phyloP scores from a whole-genome alignment of 2,888 invertebrate species.

The Agrypnus murinus region DNA sequence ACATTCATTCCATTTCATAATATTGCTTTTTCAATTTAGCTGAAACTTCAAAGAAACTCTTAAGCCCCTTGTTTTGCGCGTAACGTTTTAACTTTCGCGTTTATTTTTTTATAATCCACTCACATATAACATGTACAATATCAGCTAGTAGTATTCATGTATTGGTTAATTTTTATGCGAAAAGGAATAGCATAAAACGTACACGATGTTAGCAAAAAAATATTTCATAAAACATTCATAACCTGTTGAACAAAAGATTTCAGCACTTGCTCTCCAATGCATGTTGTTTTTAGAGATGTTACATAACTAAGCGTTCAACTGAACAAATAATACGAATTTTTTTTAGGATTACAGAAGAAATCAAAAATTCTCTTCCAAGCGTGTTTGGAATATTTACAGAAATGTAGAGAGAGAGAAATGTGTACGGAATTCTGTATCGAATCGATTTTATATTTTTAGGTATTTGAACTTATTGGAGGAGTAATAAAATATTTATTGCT shows the following conservation, averaged over 20 bases:
- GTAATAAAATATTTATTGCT: too few species aligned
- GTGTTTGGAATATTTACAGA: not conserved
- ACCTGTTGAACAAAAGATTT: constrained; percentile 14
- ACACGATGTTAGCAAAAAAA: not conserved
- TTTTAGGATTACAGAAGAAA: not conserved
- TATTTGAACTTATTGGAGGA: too few species aligned
- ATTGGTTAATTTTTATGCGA: too few species aligned
- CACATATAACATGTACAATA: too few species aligned
- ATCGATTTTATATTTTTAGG: not conserved
- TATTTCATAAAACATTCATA: constrained; percentile 8
- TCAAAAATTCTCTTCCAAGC: constrained; percentile 14
- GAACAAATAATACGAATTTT: constrained; percentile 16
- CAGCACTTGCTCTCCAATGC: not conserved
- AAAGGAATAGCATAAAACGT: too few species aligned
- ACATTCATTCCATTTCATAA: too few species aligned
- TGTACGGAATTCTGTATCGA: not conserved
- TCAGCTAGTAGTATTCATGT: too few species aligned
- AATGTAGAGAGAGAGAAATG: not conserved
- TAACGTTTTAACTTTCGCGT: too few species aligned
- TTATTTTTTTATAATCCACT: too few species aligned
- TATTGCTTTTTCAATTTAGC: too few species aligned
- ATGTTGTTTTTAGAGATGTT: not conserved
- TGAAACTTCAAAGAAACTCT: too few species aligned
- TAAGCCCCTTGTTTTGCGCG: too few species aligned
- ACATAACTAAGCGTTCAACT: not conserved